Evolutionary conservation across 2,888 invertebrate genomes (phyloP).

Genomic region (Litoditis marina): DNA sequence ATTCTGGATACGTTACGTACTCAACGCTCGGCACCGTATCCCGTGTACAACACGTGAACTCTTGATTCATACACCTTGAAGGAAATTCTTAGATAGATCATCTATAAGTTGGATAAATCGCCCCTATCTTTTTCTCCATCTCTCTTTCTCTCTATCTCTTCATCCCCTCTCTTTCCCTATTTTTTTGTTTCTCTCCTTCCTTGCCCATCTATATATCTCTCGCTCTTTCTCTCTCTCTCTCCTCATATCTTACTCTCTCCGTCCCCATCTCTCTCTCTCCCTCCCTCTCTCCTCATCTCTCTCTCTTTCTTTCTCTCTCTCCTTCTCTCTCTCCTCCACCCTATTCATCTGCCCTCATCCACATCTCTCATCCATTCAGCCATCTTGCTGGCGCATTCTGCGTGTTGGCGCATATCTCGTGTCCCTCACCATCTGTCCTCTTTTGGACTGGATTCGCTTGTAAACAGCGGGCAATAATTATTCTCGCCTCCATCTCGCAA

Average conservation of each 20-base stretch:
- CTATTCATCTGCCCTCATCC: background rate
- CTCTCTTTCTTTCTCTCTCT: constrained; percentile 8
- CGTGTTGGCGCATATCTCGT: no score
- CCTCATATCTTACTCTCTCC: background rate
- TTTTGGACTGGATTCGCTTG: no score
- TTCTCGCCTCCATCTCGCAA: no score
- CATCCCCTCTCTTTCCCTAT: background rate
- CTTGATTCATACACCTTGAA: no score
- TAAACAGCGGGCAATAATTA: no score
- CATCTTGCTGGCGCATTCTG: no score
- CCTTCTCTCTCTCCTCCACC: background rate
- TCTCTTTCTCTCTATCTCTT: constrained; percentile 1
- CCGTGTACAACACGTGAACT: background rate
- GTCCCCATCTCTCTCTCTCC: background rate
- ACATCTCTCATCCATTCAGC: background rate
- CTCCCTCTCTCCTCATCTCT: constrained; percentile 5
- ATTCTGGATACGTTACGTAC: background rate
- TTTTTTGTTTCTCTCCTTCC: constrained; percentile 6
- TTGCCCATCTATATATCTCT: constrained; percentile 9
- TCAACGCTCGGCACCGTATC: background rate
- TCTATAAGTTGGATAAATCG: background rate
- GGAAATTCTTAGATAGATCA: background rate
- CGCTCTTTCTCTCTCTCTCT: constrained; percentile 3
- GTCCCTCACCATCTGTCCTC: no score
- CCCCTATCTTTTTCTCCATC: constrained; percentile 5